Base-by-base conservation (phyloP, 2,113 vertebrate genomes). In the Otolemur garnettii region DNA sequence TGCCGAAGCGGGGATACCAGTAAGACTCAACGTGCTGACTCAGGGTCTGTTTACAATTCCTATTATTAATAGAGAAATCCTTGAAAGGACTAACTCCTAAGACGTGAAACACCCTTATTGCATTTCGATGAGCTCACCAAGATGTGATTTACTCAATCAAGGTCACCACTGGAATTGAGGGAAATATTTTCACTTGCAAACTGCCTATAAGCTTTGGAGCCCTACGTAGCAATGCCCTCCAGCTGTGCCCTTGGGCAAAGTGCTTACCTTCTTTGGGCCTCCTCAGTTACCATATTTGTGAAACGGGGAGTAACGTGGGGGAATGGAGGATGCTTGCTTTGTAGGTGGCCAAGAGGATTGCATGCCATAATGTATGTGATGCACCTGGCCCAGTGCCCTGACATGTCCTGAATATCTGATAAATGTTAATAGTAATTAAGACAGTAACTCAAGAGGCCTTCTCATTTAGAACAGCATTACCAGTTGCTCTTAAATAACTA, bases 11-110 rank as follows among this genome's bases (percentile, higher is more conserved):
- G 64, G 91, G 85, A 35, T 90, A 60, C 84, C 69, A 89, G 71
- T 38, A 90, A 93, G 89, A 88, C 64, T 89, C 94, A 71, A 78
- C 7, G 11, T 87, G 95, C 95, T 97, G 95, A 95, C 85, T 97
- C 94, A 96, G 93, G 64, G 86, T 21, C 82, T 42, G 91, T 78
- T 69, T 53, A 62, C 64, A 66, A 74, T 94, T 94, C 94, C 17
- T 35, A 82, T 77, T 91, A 77, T 93, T 81, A 96, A 95, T 90
- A 79, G 90, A 96, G 91, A 92, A 93, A 91, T 87, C 77, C 59
- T 87, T 68, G 69, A 93, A 94, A 94, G 84, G 94, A 87, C 77
- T 89, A 72, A 87, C 86, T 95, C 35, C 59, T 64, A 80, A 87
- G 21, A 26, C 75, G 83, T 60, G 80, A 86, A 92, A 89, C 75